Conservation (phyloP, 2,113 vertebrate species). For the Eleginops maclovinus region DNA sequence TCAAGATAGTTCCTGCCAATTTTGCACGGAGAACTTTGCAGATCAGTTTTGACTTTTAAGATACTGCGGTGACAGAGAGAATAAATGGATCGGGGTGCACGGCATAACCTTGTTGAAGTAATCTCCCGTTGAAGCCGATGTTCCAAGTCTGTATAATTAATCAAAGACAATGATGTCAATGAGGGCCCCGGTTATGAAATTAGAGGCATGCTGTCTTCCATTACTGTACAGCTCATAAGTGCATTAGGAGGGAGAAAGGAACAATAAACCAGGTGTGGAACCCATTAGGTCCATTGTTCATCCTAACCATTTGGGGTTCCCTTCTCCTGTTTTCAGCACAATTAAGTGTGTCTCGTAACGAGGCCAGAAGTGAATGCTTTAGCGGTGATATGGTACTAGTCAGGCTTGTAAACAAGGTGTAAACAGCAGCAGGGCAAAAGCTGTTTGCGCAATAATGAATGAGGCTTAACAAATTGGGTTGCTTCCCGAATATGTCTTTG, state of each 20-base stretch:
- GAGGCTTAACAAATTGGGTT: constrained; percentile 48
- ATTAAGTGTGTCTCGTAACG: constrained; percentile 52
- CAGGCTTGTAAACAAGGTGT: constrained; percentile 46
- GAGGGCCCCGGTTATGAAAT: constrained; percentile 80
- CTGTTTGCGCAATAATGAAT: constrained; percentile 50
- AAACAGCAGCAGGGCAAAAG: constrained; percentile 17
- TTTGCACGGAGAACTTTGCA: constrained; percentile 56
- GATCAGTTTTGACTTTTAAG: constrained; percentile 79
- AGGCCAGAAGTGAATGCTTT: constrained; percentile 24
- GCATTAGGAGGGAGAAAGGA: constrained; percentile 52
- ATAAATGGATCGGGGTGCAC: constrained; percentile 67
- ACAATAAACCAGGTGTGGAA: constrained; percentile 70
- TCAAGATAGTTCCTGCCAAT: constrained; percentile 73
- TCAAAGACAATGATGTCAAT: constrained; percentile 81
- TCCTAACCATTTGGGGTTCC: constrained; percentile 31
- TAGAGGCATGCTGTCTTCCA: constrained; percentile 65
- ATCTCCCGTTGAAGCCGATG: constrained; percentile 53
- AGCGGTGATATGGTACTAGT: constrained; percentile 29
- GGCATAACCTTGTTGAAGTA: constrained; percentile 72
- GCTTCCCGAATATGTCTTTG: constrained; percentile 17
- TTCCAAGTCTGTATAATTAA: constrained; percentile 77
- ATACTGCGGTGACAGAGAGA: constrained; percentile 62
- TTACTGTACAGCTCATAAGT: constrained; percentile 59
- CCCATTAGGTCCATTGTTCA: constrained; percentile 61
- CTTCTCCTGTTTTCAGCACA: constrained; percentile 47